A percentile compares a stretch with the other conserved stretches of the same genome.
Conservation (phyloP, 1,140 invertebrate species). For the Polypedilum pembai region DNA sequence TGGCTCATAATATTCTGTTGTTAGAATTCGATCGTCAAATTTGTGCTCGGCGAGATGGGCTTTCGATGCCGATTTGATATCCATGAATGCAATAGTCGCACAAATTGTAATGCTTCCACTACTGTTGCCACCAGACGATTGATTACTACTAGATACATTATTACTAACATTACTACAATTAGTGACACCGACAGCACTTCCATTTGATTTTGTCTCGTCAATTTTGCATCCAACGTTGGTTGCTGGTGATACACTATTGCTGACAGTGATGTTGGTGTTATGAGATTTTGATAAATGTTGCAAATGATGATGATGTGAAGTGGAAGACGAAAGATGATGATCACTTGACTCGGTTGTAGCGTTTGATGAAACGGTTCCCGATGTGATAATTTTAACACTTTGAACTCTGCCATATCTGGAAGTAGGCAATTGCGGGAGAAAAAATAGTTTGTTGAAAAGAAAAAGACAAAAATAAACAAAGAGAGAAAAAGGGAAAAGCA, state of each 20-base stretch:
- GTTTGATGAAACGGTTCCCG: background rate
- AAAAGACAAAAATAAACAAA: conserved; percentile 22
- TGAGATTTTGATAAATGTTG: conserved; percentile 30
- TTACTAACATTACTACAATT: conserved; percentile 26
- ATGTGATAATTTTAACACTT: conserved; percentile 81
- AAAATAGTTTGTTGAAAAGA: conserved; percentile 24
- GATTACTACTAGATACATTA: conserved; percentile 25
- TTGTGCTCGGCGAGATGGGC: conserved; percentile 84
- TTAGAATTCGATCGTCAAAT: conserved; percentile 74
- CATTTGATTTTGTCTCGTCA: background rate
- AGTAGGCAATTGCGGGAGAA: conserved; percentile 33
- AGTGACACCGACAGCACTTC: background rate
- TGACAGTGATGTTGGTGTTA: conserved; percentile 31
- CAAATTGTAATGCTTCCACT: conserved; percentile 50
- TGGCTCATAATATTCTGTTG: conserved; percentile 90
- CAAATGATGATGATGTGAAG: conserved; percentile 31
- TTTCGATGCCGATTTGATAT: conserved; percentile 91
- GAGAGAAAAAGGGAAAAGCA: background rate
- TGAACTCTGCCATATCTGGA: conserved; percentile 92
- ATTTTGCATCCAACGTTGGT: background rate
- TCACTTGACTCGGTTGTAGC: conserved; percentile 26
- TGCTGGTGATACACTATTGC: background rate
- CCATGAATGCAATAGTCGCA: conserved; percentile 92
- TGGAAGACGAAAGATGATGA: conserved; percentile 32
- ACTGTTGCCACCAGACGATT: background rate